phyloP scores from a whole-genome alignment of 2,797 vertebrate species.

The Sylvilagus floridanus region DNA sequence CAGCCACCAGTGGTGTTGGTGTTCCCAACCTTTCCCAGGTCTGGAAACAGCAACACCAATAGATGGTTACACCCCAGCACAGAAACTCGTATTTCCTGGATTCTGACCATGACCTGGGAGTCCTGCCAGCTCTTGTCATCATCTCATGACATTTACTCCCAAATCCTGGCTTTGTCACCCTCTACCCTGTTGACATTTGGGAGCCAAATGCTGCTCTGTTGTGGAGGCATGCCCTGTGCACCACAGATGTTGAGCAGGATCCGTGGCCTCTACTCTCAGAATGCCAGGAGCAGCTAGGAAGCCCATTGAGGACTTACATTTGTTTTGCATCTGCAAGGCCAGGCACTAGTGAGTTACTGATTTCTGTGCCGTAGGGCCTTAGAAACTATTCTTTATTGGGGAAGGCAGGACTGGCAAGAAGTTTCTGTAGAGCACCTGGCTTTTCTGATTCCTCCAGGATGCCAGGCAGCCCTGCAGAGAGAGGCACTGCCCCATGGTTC shows the following conservation, averaged over 20 bases:
- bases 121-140: background rate
- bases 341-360: background rate
- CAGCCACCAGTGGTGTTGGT: background rate
- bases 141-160: background rate
- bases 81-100: background rate
- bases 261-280: background rate
- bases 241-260: too few relatives aligned
- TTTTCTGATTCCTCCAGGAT: background rate
- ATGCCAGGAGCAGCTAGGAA: background rate
- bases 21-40: background rate
- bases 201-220: background rate
- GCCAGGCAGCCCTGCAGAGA: background rate
- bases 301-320: background rate
- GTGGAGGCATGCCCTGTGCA: background rate
- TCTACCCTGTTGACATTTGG: background rate
- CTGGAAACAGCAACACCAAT: too few relatives aligned
- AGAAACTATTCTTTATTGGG: background rate
- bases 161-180: background rate
- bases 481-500: fast-evolving
- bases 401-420: background rate
- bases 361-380: background rate
- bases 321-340: background rate
- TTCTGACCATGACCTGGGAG: fast-evolving
- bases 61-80: too few relatives aligned
- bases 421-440: background rate